These are phyloP conservation scores for Podiceps cristatus DNA, from an alignment of 2,113 vertebrate species.

Conservation along the genomic window DNA sequence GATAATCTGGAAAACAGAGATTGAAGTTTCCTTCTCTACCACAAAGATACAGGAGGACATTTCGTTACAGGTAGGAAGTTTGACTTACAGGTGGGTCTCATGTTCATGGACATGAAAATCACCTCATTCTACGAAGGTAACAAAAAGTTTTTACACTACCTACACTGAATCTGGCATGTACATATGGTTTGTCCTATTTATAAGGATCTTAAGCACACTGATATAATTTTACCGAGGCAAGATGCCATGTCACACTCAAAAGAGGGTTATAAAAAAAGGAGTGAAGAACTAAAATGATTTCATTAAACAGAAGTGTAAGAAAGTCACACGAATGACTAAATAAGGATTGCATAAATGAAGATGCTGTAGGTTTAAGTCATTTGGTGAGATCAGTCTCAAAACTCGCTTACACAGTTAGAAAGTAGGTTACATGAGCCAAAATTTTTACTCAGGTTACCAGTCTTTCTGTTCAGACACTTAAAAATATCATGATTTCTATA, in stretches of 20 bases:
- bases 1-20: not conserved
- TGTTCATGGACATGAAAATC: not conserved
- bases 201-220: not conserved
- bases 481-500: not conserved
- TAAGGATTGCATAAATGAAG: not conserved
- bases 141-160: not conserved
- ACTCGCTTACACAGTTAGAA: not conserved
- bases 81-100: not conserved
- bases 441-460: not conserved
- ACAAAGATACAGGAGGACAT: not conserved
- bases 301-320: not conserved
- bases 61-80: not conserved
- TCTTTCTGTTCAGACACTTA: not conserved
- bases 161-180: not conserved
- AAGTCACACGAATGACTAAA: not conserved
- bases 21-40: not conserved
- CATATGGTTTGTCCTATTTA: not conserved
- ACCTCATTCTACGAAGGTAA: not conserved
- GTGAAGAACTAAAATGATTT: not conserved
- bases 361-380: not conserved
- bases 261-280: not conserved
- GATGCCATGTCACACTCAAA: not conserved
- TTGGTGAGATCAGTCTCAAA: not conserved
- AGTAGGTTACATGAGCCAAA: not conserved
- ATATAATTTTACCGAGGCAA: not conserved